Evolutionary conservation across 2,888 invertebrate genomes (phyloP), one percentile per base, ranked within the genome.

Genomic region (Orthonevra nobilis): DNA sequence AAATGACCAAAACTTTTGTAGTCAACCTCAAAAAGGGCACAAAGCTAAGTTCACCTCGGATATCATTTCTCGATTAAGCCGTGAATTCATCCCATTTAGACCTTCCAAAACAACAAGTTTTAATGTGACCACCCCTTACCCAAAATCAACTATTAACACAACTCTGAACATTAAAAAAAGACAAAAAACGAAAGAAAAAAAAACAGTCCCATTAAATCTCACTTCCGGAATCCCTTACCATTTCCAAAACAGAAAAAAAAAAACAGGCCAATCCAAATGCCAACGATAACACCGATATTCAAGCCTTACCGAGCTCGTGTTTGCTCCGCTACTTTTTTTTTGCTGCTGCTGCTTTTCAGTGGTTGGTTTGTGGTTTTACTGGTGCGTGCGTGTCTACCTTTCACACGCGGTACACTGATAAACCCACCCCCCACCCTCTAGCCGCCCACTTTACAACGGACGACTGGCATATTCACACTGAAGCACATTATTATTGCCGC

Each of bases 331-430:
- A 19, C 12, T 28, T 50, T 48, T 20, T 32, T 30, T 7, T 52
- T 44, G 20, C 28, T 60, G 38, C 56, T 52, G n/a, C 6, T 52
- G 48, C 42, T 63, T 64, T 50, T 56, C 36, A 58, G 69, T 64
- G 77, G 77, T 64, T 70, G 58, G 64, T 64, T 77, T 77, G 77
- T 64, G 77, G 77, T 64, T 77, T 4, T 52, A 77, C 58, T 70
- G 70, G 77, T 77, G 77, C 77, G 77, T 77, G 69, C 63, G 20
- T 70, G 64, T 36, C 44, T 77, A 64, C 64, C 64, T 64, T 54
- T 77, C 63, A 75, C 52, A 60, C 58, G 52, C 58, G 64, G 63
- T 32, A 19, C 40, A 15, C 40, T 42, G 50, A 20, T 30, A n/a
- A n/a, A 17, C 42, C 23, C 15, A 9, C 14, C n/a, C 44, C 20